Evolutionary conservation across 2,797 vertebrate genomes (phyloP).

Genomic region (Pelobates cultripes): DNA sequence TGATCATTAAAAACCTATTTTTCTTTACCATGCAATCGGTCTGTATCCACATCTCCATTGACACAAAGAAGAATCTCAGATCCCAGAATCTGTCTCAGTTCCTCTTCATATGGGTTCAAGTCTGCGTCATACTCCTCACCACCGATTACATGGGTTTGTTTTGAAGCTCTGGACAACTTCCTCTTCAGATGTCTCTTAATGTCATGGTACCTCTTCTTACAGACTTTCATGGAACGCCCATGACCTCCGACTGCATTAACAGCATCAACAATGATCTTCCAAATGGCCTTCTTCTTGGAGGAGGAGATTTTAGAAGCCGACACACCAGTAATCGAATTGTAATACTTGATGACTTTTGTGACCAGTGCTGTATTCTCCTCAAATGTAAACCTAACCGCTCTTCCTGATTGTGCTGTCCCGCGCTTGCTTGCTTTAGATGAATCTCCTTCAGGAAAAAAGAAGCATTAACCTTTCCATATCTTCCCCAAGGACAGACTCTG

Average conservation of each 20-base stretch:
- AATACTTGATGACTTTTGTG: constrained; percentile 13
- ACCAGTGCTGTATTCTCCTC: constrained; percentile 12
- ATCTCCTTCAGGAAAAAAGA: too few species aligned
- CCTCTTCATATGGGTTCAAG: not conserved
- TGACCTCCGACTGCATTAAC: constrained; percentile 2
- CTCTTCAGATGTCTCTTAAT: too few species aligned
- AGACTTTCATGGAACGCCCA: constrained; percentile 6
- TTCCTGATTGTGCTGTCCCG: not conserved
- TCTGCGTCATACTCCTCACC: not conserved
- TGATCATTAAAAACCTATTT: too few species aligned
- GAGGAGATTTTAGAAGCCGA: not conserved
- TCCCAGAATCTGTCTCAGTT: constrained; percentile 5
- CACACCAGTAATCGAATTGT: constrained; percentile 12
- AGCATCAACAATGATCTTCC: not conserved
- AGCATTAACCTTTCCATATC: too few species aligned
- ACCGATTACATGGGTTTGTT: not conserved
- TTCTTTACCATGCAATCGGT: too few species aligned
- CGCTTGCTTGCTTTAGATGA: too few species aligned
- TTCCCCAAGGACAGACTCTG: too few species aligned
- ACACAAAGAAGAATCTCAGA: constrained; percentile 2
- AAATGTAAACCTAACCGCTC: constrained; percentile 16
- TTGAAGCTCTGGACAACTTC: not conserved
- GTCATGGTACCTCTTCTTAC: not conserved
- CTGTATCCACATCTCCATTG: too few species aligned
- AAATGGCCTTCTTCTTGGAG: constrained; percentile 5